Conservation (phyloP, 2,888 invertebrate species). For the Drosophila flavopinicola region DNA sequence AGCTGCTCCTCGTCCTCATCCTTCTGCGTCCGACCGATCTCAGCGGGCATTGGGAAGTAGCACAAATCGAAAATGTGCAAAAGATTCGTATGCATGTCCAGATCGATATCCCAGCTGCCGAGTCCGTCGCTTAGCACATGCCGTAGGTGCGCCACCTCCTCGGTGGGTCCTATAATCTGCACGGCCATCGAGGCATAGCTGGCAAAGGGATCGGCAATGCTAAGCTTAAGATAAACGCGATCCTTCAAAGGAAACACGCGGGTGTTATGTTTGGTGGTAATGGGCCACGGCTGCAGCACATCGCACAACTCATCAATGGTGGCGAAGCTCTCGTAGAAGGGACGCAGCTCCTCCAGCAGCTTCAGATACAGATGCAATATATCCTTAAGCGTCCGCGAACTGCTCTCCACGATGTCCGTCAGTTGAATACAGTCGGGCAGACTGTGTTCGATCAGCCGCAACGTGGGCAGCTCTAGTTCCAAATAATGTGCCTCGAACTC, state of each 20-base stretch:
- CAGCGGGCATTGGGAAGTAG: slow-evolving; percentile 81
- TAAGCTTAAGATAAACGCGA: slow-evolving; percentile 80
- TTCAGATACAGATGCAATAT: slow-evolving; percentile 62
- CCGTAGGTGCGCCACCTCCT: slow-evolving; percentile 77
- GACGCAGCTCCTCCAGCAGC: slow-evolving; percentile 75
- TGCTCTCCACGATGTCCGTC: slow-evolving; percentile 58
- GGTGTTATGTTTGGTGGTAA: slow-evolving; percentile 77
- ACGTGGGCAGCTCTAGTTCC: slow-evolving; percentile 65
- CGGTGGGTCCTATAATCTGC: slow-evolving; percentile 83
- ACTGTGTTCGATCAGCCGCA: slow-evolving; percentile 75
- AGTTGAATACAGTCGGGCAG: slow-evolving; percentile 76
- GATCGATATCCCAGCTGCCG: slow-evolving; percentile 80
- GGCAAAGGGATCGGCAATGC: slow-evolving; percentile 80
- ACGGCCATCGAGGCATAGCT: slow-evolving; percentile 75
- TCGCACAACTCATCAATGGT: slow-evolving; percentile 83
- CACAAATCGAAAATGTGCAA: slow-evolving; percentile 83
- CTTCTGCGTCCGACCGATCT: slow-evolving; percentile 25
- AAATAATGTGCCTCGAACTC: slow-evolving; percentile 76
- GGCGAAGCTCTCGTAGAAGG: slow-evolving; percentile 80
- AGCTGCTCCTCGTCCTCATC: slow-evolving; percentile 47
- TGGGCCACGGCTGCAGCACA: slow-evolving; percentile 81
- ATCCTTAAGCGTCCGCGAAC: slow-evolving; percentile 24
- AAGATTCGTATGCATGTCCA: slow-evolving; percentile 83
- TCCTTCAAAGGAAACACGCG: slow-evolving; percentile 82
- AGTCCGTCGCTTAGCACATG: slow-evolving; percentile 79